Percentiles rank a stretch among this genome's conserved stretches.
Conservation (phyloP, 2,888 invertebrate species). For the Trichogramma dendrolimi region DNA sequence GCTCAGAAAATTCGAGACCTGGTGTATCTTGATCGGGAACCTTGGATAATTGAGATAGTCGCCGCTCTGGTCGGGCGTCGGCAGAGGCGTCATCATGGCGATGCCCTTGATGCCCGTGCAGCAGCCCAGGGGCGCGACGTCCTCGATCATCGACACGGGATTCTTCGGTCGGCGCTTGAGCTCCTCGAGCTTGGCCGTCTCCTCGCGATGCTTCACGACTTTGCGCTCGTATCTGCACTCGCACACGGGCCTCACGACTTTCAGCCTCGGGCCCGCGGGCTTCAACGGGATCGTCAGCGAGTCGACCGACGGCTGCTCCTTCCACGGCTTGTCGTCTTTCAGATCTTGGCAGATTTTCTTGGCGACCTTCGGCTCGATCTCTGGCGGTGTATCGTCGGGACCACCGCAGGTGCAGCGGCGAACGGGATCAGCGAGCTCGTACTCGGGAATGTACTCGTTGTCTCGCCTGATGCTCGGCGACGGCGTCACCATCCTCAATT, state of each 20-base stretch:
- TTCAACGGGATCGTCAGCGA: background rate
- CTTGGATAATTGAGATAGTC: constrained; percentile 35
- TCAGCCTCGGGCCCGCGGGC: constrained; percentile 19
- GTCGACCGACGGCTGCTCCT: constrained; percentile 29
- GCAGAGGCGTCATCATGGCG: constrained; percentile 36
- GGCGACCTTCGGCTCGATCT: constrained; percentile 23
- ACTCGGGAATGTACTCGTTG: constrained; percentile 45
- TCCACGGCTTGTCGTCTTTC: constrained; percentile 16
- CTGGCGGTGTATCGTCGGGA: background rate
- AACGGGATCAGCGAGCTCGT: constrained; percentile 37
- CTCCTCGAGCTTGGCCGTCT: constrained; percentile 32
- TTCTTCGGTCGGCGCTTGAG: constrained; percentile 35
- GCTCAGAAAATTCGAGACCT: constrained; percentile 13
- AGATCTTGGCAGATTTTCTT: constrained; percentile 24
- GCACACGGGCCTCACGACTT: constrained; percentile 41
- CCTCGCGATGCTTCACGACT: constrained; percentile 38
- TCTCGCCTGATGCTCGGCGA: constrained; percentile 39
- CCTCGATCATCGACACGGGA: background rate
- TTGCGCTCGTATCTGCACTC: constrained; percentile 45
- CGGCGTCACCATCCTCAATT: constrained; percentile 39
- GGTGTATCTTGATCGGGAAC: constrained; percentile 32
- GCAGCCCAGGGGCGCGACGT: too few species aligned
- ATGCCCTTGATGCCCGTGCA: constrained; percentile 33
- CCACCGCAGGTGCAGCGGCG: constrained; percentile 13
- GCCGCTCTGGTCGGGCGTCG: constrained; percentile 37